phyloP scores from a whole-genome alignment of 2,113 vertebrate species.

The Phodopus roborovskii region DNA sequence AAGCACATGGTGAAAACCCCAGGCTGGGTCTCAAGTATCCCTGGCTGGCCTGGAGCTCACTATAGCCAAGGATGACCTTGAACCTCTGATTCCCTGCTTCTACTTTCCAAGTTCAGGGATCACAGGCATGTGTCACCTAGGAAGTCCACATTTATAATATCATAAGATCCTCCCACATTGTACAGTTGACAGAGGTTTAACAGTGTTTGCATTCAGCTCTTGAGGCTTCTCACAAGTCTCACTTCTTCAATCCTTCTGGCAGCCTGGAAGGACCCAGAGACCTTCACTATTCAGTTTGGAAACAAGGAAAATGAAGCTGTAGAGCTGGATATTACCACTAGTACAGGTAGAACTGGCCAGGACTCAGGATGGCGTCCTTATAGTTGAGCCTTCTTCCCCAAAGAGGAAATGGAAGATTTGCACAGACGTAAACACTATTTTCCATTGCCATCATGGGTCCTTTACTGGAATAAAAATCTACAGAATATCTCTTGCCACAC shows the following conservation, averaged over 20 bases:
- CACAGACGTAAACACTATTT: neutral
- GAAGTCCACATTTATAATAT: neutral
- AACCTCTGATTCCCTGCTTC: neutral
- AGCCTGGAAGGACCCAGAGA: neutral
- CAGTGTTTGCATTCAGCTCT: neutral
- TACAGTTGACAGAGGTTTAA: neutral
- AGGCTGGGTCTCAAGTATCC: neutral
- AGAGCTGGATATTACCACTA: neutral
- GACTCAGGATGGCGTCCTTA: neutral
- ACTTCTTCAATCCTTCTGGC: neutral
- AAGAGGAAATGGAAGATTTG: neutral
- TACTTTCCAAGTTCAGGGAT: no score
- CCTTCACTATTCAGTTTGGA: slow-evolving; percentile 1
- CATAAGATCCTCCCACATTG: slow-evolving; percentile 27
- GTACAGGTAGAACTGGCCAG: neutral
- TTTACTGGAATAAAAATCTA: neutral
- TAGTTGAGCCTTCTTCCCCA: neutral
- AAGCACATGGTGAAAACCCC: neutral
- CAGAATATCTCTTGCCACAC: neutral
- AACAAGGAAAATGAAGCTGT: neutral
- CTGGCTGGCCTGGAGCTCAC: neutral
- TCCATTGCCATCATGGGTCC: neutral
- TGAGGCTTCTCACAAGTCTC: neutral
- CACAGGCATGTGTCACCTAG: neutral
- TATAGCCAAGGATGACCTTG: no score